These are phyloP conservation scores for Cirrhinus mrigala DNA, from an alignment of 2,797 vertebrate genomes.

Conservation along the genomic window DNA sequence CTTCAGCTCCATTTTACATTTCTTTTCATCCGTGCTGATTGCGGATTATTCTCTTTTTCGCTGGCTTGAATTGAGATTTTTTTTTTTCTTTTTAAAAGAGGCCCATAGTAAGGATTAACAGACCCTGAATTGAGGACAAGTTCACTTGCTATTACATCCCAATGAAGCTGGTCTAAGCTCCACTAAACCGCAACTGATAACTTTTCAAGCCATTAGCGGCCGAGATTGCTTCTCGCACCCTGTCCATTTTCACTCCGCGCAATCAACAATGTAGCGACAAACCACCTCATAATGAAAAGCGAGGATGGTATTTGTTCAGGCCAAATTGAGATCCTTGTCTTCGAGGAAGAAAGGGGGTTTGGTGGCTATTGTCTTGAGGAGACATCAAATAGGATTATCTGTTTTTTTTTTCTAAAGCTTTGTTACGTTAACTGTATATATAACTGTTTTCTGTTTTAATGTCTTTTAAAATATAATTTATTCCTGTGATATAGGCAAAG, in stretches of 20 bases:
- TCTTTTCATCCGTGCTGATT: slow-evolving; percentile 64
- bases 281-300: slow-evolving; percentile 66
- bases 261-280: slow-evolving; percentile 76
- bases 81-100: slow-evolving; percentile 67
- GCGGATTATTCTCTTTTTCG: slow-evolving; percentile 61
- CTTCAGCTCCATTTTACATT: slow-evolving; percentile 63
- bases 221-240: slow-evolving; percentile 77
- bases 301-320: slow-evolving; percentile 62
- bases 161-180: slow-evolving; percentile 79
- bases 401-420: background rate
- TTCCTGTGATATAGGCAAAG: background rate
- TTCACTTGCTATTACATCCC: slow-evolving; percentile 79
- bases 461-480: background rate
- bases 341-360: slow-evolving; percentile 58
- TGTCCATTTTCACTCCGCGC: slow-evolving; percentile 64
- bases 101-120: slow-evolving; percentile 77
- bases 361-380: slow-evolving; percentile 11
- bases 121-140: slow-evolving; percentile 77
- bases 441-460: background rate
- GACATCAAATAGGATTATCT: slow-evolving; percentile 29
- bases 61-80: slow-evolving; percentile 73
- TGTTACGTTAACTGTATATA: background rate
- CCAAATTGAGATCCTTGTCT: slow-evolving; percentile 54
- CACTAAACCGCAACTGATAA: slow-evolving; percentile 83
- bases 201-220: slow-evolving; percentile 81